phyloP scores from a whole-genome alignment of 2,888 invertebrate genomes.

The Noctua janthina region DNA sequence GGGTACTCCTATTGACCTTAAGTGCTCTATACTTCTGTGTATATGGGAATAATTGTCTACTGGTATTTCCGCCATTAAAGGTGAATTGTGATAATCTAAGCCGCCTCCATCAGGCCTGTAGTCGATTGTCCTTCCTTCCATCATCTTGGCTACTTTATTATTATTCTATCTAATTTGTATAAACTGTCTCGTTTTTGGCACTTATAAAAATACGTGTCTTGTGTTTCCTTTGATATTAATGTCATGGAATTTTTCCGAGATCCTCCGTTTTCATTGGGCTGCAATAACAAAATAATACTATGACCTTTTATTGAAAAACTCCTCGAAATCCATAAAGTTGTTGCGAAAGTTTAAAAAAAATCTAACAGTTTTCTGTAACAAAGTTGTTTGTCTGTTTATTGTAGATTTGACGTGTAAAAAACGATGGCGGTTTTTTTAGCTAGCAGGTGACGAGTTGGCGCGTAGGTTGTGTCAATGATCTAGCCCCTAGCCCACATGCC shows the following conservation, averaged over 20 bases:
- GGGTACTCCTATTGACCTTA: constrained; percentile 91
- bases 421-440: constrained; percentile 79
- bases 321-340: constrained; percentile 74
- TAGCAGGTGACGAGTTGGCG: constrained; percentile 88
- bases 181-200: constrained; percentile 83
- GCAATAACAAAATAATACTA: constrained; percentile 73
- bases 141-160: constrained; percentile 84
- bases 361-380: constrained; percentile 28
- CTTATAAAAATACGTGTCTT: constrained; percentile 88
- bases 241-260: constrained; percentile 89
- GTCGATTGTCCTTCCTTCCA: constrained; percentile 90
- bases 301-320: constrained; percentile 30
- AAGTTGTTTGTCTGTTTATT: constrained; percentile 74
- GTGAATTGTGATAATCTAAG: constrained; percentile 92
- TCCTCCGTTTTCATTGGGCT: constrained; percentile 87
- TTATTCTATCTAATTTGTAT: constrained; percentile 86
- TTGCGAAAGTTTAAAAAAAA: constrained; percentile 2
- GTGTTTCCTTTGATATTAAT: constrained; percentile 75
- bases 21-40: constrained; percentile 92
- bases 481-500: constrained; percentile 89
- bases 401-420: constrained; percentile 84
- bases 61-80: constrained; percentile 92
- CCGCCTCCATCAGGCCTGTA: constrained; percentile 91
- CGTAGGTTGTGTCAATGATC: constrained; percentile 90
- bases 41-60: constrained; percentile 92